Base-by-base conservation (phyloP, 1,140 invertebrate genomes). In the Berghia stephanieae region DNA sequence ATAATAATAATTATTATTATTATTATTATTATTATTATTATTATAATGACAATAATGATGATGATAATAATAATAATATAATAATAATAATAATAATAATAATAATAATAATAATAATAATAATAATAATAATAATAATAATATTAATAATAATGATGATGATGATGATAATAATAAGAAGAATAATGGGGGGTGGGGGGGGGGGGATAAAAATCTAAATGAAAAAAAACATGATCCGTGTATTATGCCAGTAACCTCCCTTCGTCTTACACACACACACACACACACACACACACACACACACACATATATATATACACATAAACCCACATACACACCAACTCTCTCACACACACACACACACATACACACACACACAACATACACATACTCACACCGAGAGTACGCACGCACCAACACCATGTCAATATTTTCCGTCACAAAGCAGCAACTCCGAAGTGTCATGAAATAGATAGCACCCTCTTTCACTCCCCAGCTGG, bases 291-390 rank as follows among this genome's bases (percentile, higher is more conserved):
- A n/a, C 67, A 42, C 67, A 42, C 67, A 69, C 67, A 69, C 36
- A 69, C 36, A 69, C 36, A 42, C 63, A 67, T 5, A 31, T 42
- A 69, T n/a, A 42, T 24, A 42, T 42, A 42, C 67, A 69, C 67
- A 69, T 42, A 69, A 38, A 69, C 67, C 40, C 43, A 69, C 67
- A 69, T 24, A 42, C 67, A 69, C 67, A 69, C 34, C 40, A 38
- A 42, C 67, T 27, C 67, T 27, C 6, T 16, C 60, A 16, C 8
- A 31, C 24, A 66, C 24, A 3, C 60, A 66, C 60, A 66, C 60
- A 66, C 60, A 60, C n/a, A 10, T 52, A 27, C 36, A 21, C 57
- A 10, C 24, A 1, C 18, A 16, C 8, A 18, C 40, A 3, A 5
- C 40, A 13, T 27, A 8, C 40, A 36, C 21, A 27, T 21, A 3